phyloP scores from a whole-genome alignment of 2,888 invertebrate genomes.

The Dicycla oo region DNA sequence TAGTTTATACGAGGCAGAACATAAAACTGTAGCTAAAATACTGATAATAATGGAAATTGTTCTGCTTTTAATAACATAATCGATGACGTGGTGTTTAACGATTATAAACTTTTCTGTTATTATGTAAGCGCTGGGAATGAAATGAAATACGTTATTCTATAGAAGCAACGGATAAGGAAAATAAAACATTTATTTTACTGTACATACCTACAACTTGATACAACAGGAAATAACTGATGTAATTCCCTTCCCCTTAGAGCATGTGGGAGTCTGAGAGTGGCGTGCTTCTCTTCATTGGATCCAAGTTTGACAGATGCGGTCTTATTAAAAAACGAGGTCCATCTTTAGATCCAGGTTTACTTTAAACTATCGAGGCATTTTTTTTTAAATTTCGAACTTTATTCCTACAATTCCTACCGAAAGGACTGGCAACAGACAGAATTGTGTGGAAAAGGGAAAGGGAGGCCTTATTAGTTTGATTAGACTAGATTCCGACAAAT shows the following conservation, averaged over 20 bases:
- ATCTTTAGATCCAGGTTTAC: background rate
- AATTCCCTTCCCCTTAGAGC: background rate
- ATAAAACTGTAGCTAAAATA: constrained; percentile 23
- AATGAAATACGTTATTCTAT: background rate
- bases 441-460: background rate
- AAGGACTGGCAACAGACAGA: background rate
- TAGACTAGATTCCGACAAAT: background rate
- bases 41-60: constrained; percentile 40
- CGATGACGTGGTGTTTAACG: constrained; percentile 30
- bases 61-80: constrained; percentile 15
- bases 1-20: background rate
- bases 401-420: background rate
- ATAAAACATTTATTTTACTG: background rate
- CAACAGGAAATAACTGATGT: background rate
- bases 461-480: too few relatives aligned
- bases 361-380: background rate
- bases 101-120: too few relatives aligned
- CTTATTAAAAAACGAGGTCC: background rate
- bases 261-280: background rate
- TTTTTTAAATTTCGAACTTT: background rate
- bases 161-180: constrained; percentile 10
- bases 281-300: background rate
- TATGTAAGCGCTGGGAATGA: constrained; percentile 20
- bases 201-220: background rate
- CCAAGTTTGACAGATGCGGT: background rate